A percentile compares a stretch with the other conserved stretches of the same genome.
These are phyloP conservation scores for Uropsilus gracilis DNA, from an alignment of 2,113 vertebrate genomes.

Conservation along the genomic window DNA sequence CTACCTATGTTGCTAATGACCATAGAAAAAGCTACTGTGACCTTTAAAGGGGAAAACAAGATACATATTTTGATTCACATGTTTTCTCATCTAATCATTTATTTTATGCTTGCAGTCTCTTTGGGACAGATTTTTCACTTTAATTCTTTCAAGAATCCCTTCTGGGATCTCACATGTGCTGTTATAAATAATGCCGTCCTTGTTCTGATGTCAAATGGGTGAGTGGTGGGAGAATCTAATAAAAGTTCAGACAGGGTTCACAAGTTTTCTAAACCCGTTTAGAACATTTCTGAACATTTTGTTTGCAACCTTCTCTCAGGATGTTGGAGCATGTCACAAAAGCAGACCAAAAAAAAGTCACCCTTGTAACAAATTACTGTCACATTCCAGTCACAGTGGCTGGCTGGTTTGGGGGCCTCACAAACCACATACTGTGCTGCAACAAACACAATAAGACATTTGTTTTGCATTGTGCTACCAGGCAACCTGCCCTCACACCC, in stretches of 20 bases:
- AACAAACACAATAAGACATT: slow-evolving; percentile 39
- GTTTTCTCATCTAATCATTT: slow-evolving; percentile 70
- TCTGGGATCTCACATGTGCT: slow-evolving; percentile 63
- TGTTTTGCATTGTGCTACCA: slow-evolving; percentile 49
- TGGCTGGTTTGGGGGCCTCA: slow-evolving; percentile 24
- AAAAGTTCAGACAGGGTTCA: slow-evolving; percentile 76
- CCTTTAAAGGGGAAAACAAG: neutral
- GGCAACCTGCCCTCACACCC: neutral
- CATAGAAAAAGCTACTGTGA: neutral
- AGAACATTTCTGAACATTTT: slow-evolving; percentile 51
- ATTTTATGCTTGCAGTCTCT: slow-evolving; percentile 67
- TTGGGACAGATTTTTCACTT: slow-evolving; percentile 66
- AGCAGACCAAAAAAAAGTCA: slow-evolving; percentile 31
- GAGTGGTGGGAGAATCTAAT: slow-evolving; percentile 69
- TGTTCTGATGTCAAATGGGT: slow-evolving; percentile 68
- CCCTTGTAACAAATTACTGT: slow-evolving; percentile 21
- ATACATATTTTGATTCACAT: slow-evolving; percentile 55
- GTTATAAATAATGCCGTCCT: slow-evolving; percentile 76
- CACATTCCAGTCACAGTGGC: neutral
- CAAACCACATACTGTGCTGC: neutral
- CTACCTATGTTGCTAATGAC: neutral
- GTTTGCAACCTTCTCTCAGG: slow-evolving; percentile 48
- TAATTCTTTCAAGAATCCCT: slow-evolving; percentile 70
- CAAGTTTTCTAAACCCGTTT: slow-evolving; percentile 61
- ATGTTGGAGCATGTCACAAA: slow-evolving; percentile 42